Conservation (phyloP, 2,113 vertebrate genomes). For the Cettia cetti region DNA sequence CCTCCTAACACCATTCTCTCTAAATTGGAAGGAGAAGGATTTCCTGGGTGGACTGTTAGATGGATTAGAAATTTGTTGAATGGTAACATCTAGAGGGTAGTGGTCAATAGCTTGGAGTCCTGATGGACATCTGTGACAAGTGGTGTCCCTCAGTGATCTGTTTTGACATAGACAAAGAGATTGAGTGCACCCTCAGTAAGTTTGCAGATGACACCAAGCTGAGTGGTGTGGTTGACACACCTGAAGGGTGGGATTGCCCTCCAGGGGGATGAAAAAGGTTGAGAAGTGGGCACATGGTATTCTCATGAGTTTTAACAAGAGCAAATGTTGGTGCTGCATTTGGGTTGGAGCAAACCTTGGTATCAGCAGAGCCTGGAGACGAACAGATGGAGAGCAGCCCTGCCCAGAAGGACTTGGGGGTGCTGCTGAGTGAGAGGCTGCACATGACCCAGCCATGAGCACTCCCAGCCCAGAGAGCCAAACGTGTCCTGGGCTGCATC, state of each 20-base stretch:
- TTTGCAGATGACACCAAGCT: background rate
- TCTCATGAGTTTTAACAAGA: background rate
- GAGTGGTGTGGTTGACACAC: background rate
- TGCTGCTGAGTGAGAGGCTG: background rate
- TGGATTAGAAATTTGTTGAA: background rate
- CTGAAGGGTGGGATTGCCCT: background rate
- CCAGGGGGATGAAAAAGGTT: background rate
- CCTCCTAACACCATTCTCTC: background rate
- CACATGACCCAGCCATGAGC: background rate
- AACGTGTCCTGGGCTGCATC: too few species aligned
- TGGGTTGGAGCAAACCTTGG: rapidly evolving
- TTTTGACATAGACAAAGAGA: background rate
- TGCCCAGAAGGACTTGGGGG: background rate
- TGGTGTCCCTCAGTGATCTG: background rate
- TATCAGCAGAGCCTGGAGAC: background rate
- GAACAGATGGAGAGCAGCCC: background rate
- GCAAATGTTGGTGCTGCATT: background rate
- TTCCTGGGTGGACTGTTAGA: background rate
- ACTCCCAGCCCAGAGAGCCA: too few species aligned
- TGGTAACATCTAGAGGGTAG: background rate
- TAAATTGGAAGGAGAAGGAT: background rate
- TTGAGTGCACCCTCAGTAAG: background rate
- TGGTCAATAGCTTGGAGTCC: background rate
- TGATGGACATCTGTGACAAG: background rate
- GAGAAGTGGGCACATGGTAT: too few species aligned